Evolutionary conservation across 1,140 invertebrate genomes (phyloP).

Genomic region (Nixonia krombeini): DNA sequence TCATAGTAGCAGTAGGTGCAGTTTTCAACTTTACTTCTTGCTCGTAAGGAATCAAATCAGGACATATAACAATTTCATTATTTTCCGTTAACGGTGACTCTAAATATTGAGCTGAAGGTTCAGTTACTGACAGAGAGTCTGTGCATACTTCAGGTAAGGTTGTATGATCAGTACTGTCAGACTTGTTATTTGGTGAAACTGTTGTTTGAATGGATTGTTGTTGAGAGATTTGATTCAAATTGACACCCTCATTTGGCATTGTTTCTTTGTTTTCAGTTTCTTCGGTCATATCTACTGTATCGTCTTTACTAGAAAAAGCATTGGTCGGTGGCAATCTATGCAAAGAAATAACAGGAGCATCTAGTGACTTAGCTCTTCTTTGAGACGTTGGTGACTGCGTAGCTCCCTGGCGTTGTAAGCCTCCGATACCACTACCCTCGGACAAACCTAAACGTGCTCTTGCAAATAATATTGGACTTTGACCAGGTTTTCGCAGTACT

Average conservation of each 20-base stretch:
- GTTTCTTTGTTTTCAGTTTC: conserved; percentile 77
- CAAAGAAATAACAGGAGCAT: conserved; percentile 84
- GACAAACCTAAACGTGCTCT: conserved; percentile 83
- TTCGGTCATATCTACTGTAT: conserved; percentile 81
- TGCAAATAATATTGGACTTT: conserved; percentile 83
- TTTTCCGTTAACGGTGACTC: conserved; percentile 66
- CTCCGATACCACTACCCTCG: conserved; percentile 82
- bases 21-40: conserved; percentile 49
- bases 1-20: conserved; percentile 7
- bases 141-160: conserved; percentile 63
- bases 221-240: conserved; percentile 52
- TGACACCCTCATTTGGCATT: conserved; percentile 20
- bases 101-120: conserved; percentile 63
- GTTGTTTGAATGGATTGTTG: conserved; percentile 46
- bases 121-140: conserved; percentile 65
- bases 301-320: conserved; percentile 89
- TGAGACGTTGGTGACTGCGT: conserved; percentile 81
- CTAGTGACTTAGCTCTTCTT: conserved; percentile 84
- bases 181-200: conserved; percentile 58
- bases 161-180: conserved; percentile 63
- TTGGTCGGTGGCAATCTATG: conserved; percentile 85
- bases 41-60: conserved; percentile 63
- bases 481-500: conserved; percentile 76
- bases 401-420: conserved; percentile 81
- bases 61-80: conserved; percentile 58